Percentiles rank a stretch among this genome's conserved stretches.
phyloP scores from a whole-genome alignment of 2,888 invertebrate species.

The Rhagophthalmus giganteus region DNA sequence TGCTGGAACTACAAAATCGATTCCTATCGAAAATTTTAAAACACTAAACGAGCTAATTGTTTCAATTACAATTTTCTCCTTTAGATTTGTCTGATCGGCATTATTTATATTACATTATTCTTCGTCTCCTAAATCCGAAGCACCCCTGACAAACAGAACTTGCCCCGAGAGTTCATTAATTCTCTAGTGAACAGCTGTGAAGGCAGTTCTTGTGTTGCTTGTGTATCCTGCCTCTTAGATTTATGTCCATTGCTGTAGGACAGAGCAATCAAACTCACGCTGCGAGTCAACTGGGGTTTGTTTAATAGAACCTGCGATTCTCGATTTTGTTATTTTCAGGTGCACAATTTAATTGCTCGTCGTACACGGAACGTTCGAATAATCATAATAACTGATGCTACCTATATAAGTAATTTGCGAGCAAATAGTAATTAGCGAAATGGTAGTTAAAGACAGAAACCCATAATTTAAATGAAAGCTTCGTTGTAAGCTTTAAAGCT shows the following conservation, averaged over 20 bases:
- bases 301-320: constrained; percentile 18
- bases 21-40: constrained; percentile 6
- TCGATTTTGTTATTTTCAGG: constrained; percentile 11
- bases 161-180: constrained; percentile 35
- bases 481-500: constrained; percentile 31
- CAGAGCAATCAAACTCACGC: constrained; percentile 32
- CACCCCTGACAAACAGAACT: constrained; percentile 40
- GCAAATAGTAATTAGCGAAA: constrained; percentile 12
- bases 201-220: constrained; percentile 31
- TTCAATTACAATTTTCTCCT: constrained; percentile 22
- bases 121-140: constrained; percentile 36
- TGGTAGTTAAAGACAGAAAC: constrained; percentile 21
- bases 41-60: constrained; percentile 11
- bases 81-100: constrained; percentile 42
- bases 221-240: constrained; percentile 30
- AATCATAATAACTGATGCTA: no score
- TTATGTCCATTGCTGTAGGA: constrained; percentile 31
- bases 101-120: constrained; percentile 45
- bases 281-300: constrained; percentile 25
- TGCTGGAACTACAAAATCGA: no score
- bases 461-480: constrained; percentile 38
- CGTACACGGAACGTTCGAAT: no score
- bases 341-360: no score
- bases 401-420: no score
- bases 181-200: constrained; percentile 38